Base-by-base conservation (phyloP, 2,113 vertebrate species). In the Microcebus griseorufus region DNA sequence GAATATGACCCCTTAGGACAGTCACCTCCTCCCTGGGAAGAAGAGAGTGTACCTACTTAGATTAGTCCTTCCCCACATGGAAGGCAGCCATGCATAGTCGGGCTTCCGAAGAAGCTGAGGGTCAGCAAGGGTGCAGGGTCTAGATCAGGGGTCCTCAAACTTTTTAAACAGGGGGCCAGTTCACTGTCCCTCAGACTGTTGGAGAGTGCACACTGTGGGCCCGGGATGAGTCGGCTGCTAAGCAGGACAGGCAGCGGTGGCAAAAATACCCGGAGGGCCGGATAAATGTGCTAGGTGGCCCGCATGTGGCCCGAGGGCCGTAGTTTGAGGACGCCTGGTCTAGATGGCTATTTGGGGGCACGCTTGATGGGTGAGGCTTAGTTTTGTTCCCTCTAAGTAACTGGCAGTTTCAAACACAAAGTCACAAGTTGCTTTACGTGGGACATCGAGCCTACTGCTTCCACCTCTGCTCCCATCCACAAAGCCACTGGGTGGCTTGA, bases 21-120 rank as follows among this genome's bases (percentile, higher is more conserved):
- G 37, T n/a, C 55, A 65, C 4, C 13, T 67, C 58, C 72, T 76
- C 37, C 34, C 27, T 20, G 23, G 42, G 23, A 25, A 86, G 79
- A 85, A 83, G 32, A n/a, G 20, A 65, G 22, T 20, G 32, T 9
- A 85, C 34, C 75, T 14, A 37, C 88, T 75, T 34, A 17, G 10
- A 3, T 18, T 72, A 70, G 89, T 45, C 42, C 45, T 60, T 58
- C 64, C 16, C 53, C 16, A 18, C 6, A 0, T 5, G 23, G 51
- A 64, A 32, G 20, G 34, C 1, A 18, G 39, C 37, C 10, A 0
- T 2, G 23, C 55, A 17, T 3, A 14, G 16, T 0, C 45, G 23
- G 0, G 11, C 16, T 32, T 45, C 69, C 79, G 0, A 2, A 82
- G 69, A 79, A 65, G 39, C 60, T 18, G 23, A 2, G 2, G 53